Percentiles rank a stretch among this genome's conserved stretches.
phyloP scores from a whole-genome alignment of 2,888 invertebrate species.

The Aspidapion aeneum region DNA sequence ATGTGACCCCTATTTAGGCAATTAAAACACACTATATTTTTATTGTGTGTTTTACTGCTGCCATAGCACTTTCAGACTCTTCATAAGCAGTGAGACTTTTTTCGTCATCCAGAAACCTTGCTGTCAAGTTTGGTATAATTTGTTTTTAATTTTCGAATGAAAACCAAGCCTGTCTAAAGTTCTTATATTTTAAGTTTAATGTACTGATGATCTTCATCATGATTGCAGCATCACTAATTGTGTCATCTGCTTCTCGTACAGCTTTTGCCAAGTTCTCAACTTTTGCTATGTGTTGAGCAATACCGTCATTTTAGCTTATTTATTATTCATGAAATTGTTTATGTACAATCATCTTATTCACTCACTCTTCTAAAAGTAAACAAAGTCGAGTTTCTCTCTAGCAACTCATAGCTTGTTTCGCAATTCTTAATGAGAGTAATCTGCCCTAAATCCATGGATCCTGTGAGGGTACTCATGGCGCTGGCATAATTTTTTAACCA shows the following conservation, averaged over 20 bases:
- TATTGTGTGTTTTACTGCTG: neutral
- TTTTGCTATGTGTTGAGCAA: conserved; percentile 34
- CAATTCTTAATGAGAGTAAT: too few species aligned
- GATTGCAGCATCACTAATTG: too few species aligned
- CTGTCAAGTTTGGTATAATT: conserved; percentile 1
- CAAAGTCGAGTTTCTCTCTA: too few species aligned
- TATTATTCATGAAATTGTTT: too few species aligned
- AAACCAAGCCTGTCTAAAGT: conserved; percentile 28
- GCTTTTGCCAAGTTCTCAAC: conserved; percentile 32
- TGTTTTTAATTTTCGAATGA: neutral
- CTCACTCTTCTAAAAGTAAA: too few species aligned
- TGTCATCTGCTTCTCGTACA: conserved; percentile 26
- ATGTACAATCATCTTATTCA: too few species aligned
- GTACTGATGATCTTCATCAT: conserved; percentile 26
- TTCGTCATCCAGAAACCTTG: conserved; percentile 3
- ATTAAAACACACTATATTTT: neutral
- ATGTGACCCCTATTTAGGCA: neutral
- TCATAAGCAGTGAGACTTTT: neutral
- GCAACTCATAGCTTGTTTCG: too few species aligned
- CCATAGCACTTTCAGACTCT: neutral
- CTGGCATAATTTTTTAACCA: too few species aligned
- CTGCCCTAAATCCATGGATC: too few species aligned
- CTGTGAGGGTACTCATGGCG: too few species aligned
- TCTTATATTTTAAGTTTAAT: conserved; percentile 17
- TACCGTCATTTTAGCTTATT: conserved; percentile 26